These are phyloP conservation scores for Dryococelus australis DNA, from an alignment of 2,888 invertebrate genomes.

Conservation along the genomic window DNA sequence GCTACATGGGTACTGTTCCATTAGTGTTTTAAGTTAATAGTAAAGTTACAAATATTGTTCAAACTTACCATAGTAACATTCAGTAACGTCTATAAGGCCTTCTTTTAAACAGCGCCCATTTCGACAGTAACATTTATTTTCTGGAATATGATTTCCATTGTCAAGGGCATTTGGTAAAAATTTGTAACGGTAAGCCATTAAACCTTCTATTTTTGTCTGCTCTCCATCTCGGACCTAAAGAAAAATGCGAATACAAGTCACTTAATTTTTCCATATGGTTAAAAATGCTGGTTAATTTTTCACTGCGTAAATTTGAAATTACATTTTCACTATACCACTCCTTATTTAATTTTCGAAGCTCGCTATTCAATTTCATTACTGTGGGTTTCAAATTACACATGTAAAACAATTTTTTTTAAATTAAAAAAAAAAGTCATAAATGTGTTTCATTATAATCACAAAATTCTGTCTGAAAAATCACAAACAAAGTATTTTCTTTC, in stretches of 20 bases:
- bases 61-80: conserved; percentile 79
- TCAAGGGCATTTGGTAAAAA: conserved; percentile 81
- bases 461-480: too few relatives aligned
- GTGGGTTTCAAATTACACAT: too few relatives aligned
- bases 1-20: too few relatives aligned
- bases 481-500: too few relatives aligned
- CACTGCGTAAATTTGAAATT: too few relatives aligned
- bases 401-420: too few relatives aligned
- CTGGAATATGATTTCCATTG: conserved; percentile 73
- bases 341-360: too few relatives aligned
- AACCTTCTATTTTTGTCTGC: conserved; percentile 65
- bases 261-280: not conserved
- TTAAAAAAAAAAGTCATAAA: too few relatives aligned
- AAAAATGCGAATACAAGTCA: not conserved
- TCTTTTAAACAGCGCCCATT: conserved; percentile 74
- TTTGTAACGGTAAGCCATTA: conserved; percentile 75
- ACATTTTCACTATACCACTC: too few relatives aligned
- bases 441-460: too few relatives aligned
- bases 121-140: conserved; percentile 85
- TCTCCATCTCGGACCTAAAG: conserved; percentile 68
- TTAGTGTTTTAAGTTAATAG: not conserved
- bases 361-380: too few relatives aligned
- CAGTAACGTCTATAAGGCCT: conserved; percentile 83
- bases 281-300: too few relatives aligned
- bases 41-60: not conserved